Evolutionary conservation across 2,113 vertebrate species (phyloP), one percentile per base, ranked within the genome.

Genomic region (Laticauda laticaudata): DNA sequence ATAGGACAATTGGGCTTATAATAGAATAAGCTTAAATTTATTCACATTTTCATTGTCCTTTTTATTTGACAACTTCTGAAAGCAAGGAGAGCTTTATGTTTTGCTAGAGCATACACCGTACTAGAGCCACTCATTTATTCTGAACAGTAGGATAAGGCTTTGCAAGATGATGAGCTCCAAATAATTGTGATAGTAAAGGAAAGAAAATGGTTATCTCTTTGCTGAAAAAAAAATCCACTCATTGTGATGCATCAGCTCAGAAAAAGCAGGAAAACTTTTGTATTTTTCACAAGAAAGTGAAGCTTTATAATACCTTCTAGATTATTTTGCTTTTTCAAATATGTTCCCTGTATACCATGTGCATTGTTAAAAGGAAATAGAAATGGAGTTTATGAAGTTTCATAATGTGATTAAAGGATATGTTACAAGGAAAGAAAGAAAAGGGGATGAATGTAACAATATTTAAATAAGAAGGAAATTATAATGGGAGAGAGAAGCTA

Each of bases 291-390:
- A 45, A 15, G 24, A 92, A 95, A 20, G 48, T 4, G 0, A 93
- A 21, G 0, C 55, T 94, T 94, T 92, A 86, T 87, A 93, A 57
- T 75, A 51, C 20, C 43, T 39, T 75, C 24, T 53, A 57, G 89
- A 92, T 91, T 29, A 61, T 48, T 95, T 93, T 95, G 1, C 21
- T 45, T 57, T 96, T 94, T 87, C 54, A 75, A 95, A 95, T 34
- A 48, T 57, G 1, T 26, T 29, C 26, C 26, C 10, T 94, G 85
- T 34, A 51, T 48, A 10, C 2, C 75, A 11, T 53, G 69, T 24
- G 51, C 3, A 90, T n/a, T 81, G 0, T 81, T 91, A 91, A 91
- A 59, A 43, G 29, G 55, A 53, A 94, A 5, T 23, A 20, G 55
- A 93, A 94, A 92, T 26, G 43, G 55, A 61, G 51, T 0, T 34